Evolutionary conservation across 2,888 invertebrate genomes (phyloP), one percentile per base, ranked within the genome.

Genomic region (Plebejus melissa): DNA sequence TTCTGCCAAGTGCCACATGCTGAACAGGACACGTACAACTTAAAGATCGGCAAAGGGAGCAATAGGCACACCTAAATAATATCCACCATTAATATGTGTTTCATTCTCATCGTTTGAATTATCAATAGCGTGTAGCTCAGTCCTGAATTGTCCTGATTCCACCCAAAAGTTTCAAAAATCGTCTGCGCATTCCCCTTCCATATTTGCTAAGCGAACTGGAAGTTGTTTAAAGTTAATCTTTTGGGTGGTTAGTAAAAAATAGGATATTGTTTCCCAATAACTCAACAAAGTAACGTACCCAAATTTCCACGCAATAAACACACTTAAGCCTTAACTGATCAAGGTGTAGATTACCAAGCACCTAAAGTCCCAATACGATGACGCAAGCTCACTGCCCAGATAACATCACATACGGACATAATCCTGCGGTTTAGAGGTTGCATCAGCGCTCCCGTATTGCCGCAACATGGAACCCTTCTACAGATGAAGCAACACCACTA

Each of bases 351-450:
- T 32, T 65, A 65, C 32, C 0, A 6, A 11, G 65, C 32, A 65
- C 32, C 32, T 32, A 4, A 9, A 28, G 60, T 60, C 4, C 11
- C 11, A 65, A 9, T 58, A 58, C 11, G 22, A 4, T 50, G 72
- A 32, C 50, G 54, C 50, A 72, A 72, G 22, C 13, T 3, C 9
- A 46, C 9, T 36, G 69, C 41, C 70, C 38, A 72, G 72, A 54
- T 50, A 72, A 54, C 72, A 28, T 32, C 28, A 46, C 70, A 70
- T 46, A 41, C 71, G 71, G 71, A 41, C 71, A 41, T 22, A n/a
- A 41, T 65, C 71, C 71, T 71, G 71, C 71, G 71, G 71, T 71
- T 65, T 65, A 32, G 58, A 28, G 11, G 32, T 65, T 65, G 65
- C 65, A 13, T 65, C 65, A 65, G 4, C 60, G 28, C 65, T 65